phyloP scores from a whole-genome alignment of 2,113 vertebrate genomes.

The Epinephelus lanceolatus region DNA sequence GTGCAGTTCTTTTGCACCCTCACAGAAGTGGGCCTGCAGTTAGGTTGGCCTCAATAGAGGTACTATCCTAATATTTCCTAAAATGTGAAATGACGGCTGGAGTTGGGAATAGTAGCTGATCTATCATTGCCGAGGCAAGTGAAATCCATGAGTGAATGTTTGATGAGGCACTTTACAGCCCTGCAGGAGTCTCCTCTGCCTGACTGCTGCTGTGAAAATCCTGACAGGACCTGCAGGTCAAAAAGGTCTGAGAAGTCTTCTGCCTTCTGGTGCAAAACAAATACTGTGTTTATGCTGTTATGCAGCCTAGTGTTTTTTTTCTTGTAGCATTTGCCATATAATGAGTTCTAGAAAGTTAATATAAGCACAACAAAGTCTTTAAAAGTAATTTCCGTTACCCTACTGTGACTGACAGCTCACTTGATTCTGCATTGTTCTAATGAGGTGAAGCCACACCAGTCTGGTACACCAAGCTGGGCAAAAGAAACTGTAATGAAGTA shows the following conservation, averaged over 20 bases:
- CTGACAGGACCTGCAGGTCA: constrained; percentile 70
- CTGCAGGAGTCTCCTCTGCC: constrained; percentile 63
- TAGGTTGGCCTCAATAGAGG: constrained; percentile 3
- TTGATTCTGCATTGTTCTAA: constrained; percentile 6
- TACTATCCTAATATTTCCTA: constrained; percentile 19
- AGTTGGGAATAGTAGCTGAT: constrained; percentile 37
- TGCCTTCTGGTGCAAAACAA: constrained; percentile 55
- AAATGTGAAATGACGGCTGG: constrained; percentile 28
- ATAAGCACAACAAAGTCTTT: constrained; percentile 26
- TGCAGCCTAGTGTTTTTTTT: constrained; percentile 33
- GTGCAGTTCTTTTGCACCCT: too few relatives aligned
- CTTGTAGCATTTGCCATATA: neutral
- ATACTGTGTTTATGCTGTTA: constrained; percentile 49
- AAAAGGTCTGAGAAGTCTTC: constrained; percentile 50
- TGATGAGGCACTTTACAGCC: constrained; percentile 69
- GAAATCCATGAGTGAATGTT: constrained; percentile 63
- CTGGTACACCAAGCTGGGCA: neutral
- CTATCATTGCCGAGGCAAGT: constrained; percentile 32
- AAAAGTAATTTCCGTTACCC: constrained; percentile 18
- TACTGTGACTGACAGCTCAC: constrained; percentile 34
- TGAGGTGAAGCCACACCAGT: constrained; percentile 21
- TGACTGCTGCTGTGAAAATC: constrained; percentile 53
- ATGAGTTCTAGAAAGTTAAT: constrained; percentile 25
- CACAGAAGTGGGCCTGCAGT: too few relatives aligned
- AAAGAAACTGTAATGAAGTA: neutral